These are phyloP conservation scores for Trileptium ribeirensis DNA, from an alignment of 2,888 invertebrate species.

Conservation along the genomic window DNA sequence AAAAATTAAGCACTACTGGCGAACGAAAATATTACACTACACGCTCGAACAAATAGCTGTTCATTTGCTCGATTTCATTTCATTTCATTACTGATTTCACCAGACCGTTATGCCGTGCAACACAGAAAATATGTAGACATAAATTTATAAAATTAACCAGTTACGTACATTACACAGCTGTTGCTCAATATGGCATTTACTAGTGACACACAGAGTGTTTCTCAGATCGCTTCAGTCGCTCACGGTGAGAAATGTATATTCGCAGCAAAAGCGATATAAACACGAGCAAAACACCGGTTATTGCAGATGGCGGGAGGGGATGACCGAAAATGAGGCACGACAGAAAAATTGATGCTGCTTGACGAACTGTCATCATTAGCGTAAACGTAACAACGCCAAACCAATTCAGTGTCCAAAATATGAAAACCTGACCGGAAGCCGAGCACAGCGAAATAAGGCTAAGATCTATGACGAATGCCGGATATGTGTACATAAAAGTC, in stretches of 20 bases:
- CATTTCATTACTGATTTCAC: too few relatives aligned
- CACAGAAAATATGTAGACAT: too few relatives aligned
- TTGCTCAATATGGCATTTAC: too few relatives aligned
- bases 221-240: too few relatives aligned
- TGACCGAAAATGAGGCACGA: conserved; percentile 90
- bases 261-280: conserved; percentile 67
- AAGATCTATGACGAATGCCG: conserved; percentile 70
- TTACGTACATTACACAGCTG: too few relatives aligned
- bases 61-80: too few relatives aligned
- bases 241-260: conserved; percentile 2
- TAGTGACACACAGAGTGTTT: too few relatives aligned
- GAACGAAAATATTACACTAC: too few relatives aligned
- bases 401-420: conserved; percentile 85
- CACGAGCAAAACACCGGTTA: conserved; percentile 73
- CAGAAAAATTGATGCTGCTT: conserved; percentile 77
- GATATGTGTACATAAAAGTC: conserved; percentile 58
- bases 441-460: conserved; percentile 77
- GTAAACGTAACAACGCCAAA: conserved; percentile 95
- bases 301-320: conserved; percentile 67
- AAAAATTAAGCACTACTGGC: too few relatives aligned
- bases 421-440: conserved; percentile 86
- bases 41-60: too few relatives aligned
- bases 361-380: conserved; percentile 93
- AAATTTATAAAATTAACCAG: too few relatives aligned
- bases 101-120: too few relatives aligned